Evolutionary conservation across 1,140 invertebrate genomes (phyloP).

Genomic region (Uloborus diversus): DNA sequence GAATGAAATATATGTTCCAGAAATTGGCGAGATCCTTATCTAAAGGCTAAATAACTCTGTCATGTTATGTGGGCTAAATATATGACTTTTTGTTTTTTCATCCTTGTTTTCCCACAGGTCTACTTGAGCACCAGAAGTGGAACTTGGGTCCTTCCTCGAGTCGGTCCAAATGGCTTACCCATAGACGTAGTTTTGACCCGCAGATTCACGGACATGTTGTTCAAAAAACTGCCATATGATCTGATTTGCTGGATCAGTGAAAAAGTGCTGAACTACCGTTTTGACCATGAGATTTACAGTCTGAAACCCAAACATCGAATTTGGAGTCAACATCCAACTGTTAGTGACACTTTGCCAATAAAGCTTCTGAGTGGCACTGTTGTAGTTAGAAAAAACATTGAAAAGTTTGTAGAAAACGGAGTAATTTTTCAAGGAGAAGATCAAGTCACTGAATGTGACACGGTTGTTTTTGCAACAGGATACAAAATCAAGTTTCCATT

Average conservation of each 20-base stretch:
- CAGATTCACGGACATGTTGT: not conserved
- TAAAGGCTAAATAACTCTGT: no score
- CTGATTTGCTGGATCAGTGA: not conserved
- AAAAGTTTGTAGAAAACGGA: slow-evolving; percentile 59
- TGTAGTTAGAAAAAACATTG: slow-evolving; percentile 64
- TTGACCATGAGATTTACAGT: slow-evolving; percentile 67
- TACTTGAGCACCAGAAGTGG: slow-evolving; percentile 68
- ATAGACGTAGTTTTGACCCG: slow-evolving; percentile 12
- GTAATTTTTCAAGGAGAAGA: slow-evolving; percentile 61
- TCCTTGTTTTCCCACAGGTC: slow-evolving; percentile 65
- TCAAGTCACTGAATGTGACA: slow-evolving; percentile 61
- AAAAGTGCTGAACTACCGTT: slow-evolving; percentile 42
- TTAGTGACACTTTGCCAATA: slow-evolving; percentile 69
- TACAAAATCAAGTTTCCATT: slow-evolving; percentile 66
- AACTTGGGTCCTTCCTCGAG: slow-evolving; percentile 64
- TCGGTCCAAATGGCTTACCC: slow-evolving; percentile 63
- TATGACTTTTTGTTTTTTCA: no score
- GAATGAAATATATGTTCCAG: no score
- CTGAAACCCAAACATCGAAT: slow-evolving; percentile 66
- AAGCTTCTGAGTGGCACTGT: slow-evolving; percentile 65
- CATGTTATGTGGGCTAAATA: no score
- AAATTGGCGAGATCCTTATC: no score
- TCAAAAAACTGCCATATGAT: not conserved
- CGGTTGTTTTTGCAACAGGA: slow-evolving; percentile 64
- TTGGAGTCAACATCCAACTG: slow-evolving; percentile 68